Evolutionary conservation across 1,140 invertebrate genomes (phyloP), one percentile per base, ranked within the genome.

Genomic region (Temnothorax curvispinosus): DNA sequence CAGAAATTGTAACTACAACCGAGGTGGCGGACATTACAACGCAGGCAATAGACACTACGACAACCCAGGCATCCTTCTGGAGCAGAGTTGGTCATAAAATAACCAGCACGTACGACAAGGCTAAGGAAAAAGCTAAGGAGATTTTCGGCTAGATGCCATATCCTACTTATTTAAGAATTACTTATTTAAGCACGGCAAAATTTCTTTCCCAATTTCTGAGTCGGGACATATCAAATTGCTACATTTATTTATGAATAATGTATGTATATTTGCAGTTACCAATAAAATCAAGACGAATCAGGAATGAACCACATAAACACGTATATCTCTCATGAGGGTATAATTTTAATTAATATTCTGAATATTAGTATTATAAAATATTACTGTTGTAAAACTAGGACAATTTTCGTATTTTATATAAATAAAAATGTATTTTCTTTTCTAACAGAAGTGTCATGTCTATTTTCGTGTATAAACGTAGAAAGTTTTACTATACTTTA

Each of bases 11-110:
- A 9, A 71, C 72, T 81, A 56, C 64, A 60, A 50, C 74, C 62
- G 65, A 78, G 60, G 18, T 13, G 41, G 75, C 58, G 56, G 85
- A 78, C 65, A 84, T 64, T 62, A 62, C 72, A 21, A 65, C 85
- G 13, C 5, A 62, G 13, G 27, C 65, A 50, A 67, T 72, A 72
- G 74, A 85, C 21, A 54, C 56, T 38, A 58, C 85, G 47, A 69
- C 84, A 47, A 91, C 93, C 91, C 91, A 95, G 77, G 91, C 94
- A 47, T 95, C 96, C 54, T 96, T 97, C 91, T 97, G 96, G 96
- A 92, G 90, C 52, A 95, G 93, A 91, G 65, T 96, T 69, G 95
- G 96, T 38, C 92, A 93, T 75, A 96, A 96, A 94, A 93, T 96
- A 71, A 93, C 92, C n/a, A 89, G 60, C 27, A 91, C 93, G 6